Percentiles rank a stretch among this genome's conserved stretches.
These are phyloP conservation scores for Sarcoramphus papa DNA, from an alignment of 2,797 vertebrate species.

Conservation along the genomic window DNA sequence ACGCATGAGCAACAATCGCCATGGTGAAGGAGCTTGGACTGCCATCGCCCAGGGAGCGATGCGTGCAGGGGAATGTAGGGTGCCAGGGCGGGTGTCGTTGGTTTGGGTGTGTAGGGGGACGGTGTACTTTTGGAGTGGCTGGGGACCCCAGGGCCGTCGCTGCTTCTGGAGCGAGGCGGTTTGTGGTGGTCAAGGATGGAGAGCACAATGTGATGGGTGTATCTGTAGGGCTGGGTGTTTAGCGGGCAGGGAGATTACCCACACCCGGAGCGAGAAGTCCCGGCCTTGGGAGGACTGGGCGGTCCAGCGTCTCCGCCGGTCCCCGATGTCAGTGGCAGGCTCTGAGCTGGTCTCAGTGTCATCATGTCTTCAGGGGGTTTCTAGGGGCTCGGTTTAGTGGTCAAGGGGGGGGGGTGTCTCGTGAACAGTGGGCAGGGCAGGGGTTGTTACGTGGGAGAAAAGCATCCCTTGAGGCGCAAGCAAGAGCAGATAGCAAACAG, in stretches of 20 bases:
- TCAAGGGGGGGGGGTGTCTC: background rate
- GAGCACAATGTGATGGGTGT: background rate
- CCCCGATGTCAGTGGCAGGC: fast-evolving
- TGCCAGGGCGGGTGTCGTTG: fast-evolving
- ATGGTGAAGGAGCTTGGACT: fast-evolving
- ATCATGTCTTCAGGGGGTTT: background rate
- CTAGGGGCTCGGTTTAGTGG: background rate
- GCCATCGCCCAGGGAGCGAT: too few relatives aligned
- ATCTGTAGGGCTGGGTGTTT: background rate
- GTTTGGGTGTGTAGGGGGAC: fast-evolving
- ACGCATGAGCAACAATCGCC: fast-evolving
- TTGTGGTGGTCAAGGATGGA: background rate
- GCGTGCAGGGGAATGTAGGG: fast-evolving
- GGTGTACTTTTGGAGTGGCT: background rate
- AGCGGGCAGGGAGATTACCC: too few relatives aligned
- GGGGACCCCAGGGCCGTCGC: fast-evolving
- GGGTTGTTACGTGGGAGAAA: background rate
- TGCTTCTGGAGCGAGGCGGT: fast-evolving
- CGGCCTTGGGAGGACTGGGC: background rate
- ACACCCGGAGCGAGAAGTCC: fast-evolving
- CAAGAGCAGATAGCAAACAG: background rate
- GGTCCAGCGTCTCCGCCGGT: too few relatives aligned
- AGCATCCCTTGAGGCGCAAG: too few relatives aligned
- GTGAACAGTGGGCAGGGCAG: fast-evolving
- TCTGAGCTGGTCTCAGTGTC: background rate